phyloP scores from a whole-genome alignment of 2,797 vertebrate genomes.

The Cyclura pinguis region DNA sequence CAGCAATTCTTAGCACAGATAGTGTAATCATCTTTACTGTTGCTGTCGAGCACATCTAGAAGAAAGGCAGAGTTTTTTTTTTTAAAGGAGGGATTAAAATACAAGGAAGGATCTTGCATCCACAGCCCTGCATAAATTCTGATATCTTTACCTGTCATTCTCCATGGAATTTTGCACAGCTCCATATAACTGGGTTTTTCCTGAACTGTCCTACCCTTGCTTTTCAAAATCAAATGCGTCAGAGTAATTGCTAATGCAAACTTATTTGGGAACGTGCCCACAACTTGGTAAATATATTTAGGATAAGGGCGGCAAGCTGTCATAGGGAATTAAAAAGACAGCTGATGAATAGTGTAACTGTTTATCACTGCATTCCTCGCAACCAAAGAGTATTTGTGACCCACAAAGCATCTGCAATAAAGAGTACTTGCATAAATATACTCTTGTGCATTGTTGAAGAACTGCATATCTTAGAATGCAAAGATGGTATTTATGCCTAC shows the following conservation, averaged over 20 bases:
- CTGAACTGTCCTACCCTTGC: constrained; percentile 72
- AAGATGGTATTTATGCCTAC: constrained; percentile 9
- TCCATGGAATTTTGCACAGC: constrained; percentile 80
- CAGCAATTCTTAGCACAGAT: neutral
- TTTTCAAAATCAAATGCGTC: constrained; percentile 82
- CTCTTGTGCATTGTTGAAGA: neutral
- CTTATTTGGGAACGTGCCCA: neutral
- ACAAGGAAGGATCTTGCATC: neutral
- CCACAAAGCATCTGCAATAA: neutral
- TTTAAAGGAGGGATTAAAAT: neutral
- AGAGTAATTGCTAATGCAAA: constrained; percentile 66
- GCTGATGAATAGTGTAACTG: neutral
- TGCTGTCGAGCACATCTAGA: neutral
- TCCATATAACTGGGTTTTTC: constrained; percentile 82
- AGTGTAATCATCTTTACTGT: neutral
- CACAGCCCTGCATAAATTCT: neutral
- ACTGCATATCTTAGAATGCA: neutral
- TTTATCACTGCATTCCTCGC: neutral
- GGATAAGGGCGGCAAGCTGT: neutral
- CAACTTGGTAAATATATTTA: neutral
- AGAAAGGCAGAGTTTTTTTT: neutral
- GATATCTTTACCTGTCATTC: constrained; percentile 79
- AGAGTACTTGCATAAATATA: constrained; percentile 13
- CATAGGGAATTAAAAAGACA: neutral
- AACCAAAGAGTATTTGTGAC: constrained; percentile 9